These are phyloP conservation scores for Acrobasis suavella DNA, from an alignment of 2,888 invertebrate species.

Conservation along the genomic window DNA sequence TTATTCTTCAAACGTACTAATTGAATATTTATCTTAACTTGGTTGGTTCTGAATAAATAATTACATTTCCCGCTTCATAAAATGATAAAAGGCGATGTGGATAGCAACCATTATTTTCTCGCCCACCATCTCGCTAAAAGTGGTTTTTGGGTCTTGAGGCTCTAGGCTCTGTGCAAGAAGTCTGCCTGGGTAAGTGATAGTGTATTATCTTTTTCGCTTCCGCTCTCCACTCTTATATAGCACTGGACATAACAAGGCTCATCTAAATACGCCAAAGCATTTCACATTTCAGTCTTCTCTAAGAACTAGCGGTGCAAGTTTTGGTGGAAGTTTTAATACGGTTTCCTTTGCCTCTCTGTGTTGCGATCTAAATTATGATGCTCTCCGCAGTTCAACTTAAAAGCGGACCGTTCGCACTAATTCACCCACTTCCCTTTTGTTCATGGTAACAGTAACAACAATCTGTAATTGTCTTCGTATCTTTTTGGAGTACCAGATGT, in stretches of 20 bases:
- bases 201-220: neutral
- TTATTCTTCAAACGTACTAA: too few species aligned
- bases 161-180: too few species aligned
- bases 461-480: constrained; percentile 19
- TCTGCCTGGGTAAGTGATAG: too few species aligned
- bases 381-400: constrained; percentile 20
- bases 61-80: too few species aligned
- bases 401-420: constrained; percentile 15
- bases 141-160: too few species aligned
- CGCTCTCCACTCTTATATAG: neutral
- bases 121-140: too few species aligned
- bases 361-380: constrained; percentile 38
- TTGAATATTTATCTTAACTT: too few species aligned
- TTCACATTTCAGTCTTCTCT: constrained; percentile 19
- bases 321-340: constrained; percentile 57
- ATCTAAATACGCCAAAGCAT: constrained; percentile 33
- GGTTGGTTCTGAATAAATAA: too few species aligned
- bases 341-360: constrained; percentile 48
- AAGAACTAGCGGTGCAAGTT: constrained; percentile 36
- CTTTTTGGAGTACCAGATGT: constrained; percentile 17
- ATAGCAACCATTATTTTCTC: too few species aligned
- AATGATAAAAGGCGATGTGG: too few species aligned
- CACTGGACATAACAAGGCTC: neutral
- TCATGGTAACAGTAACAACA: neutral
- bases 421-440: constrained; percentile 13